Conservation (phyloP, 2,888 invertebrate genomes). For the Eulithis prunata region DNA sequence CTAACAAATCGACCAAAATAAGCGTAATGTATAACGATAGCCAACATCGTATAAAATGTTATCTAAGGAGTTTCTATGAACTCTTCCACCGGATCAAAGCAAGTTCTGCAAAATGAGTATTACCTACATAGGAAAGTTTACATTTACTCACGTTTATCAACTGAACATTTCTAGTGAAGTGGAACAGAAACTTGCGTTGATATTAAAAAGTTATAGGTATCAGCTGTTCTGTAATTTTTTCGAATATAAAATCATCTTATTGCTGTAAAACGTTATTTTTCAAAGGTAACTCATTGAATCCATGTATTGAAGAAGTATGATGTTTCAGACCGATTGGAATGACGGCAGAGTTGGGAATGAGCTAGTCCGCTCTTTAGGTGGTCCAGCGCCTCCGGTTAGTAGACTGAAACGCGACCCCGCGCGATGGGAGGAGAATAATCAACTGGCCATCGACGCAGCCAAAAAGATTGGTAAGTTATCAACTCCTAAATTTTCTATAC, state of each 20-base stretch:
- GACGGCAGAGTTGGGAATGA: constrained; percentile 95
- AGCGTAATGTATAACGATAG: too few species aligned
- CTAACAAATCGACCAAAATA: background rate
- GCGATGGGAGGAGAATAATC: constrained; percentile 92
- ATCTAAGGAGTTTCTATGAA: background rate
- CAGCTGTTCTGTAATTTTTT: background rate
- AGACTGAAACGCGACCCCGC: constrained; percentile 90
- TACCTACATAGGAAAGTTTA: background rate
- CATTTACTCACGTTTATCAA: too few species aligned
- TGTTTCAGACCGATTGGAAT: constrained; percentile 95
- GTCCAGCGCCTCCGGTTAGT: constrained; percentile 92
- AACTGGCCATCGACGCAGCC: constrained; percentile 90
- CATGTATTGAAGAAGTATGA: background rate
- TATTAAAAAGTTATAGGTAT: background rate
- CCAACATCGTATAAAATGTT: background rate
- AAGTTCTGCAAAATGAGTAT: background rate
- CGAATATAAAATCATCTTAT: too few species aligned
- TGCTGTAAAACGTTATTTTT: too few species aligned
- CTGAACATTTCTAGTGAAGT: background rate
- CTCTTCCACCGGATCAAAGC: background rate
- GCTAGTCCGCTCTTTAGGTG: constrained; percentile 95
- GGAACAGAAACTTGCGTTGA: background rate
- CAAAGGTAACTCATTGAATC: too few species aligned
- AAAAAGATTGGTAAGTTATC: constrained; percentile 82
- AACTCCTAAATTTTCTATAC: background rate